Percentiles rank a stretch among this genome's conserved stretches.
Evolutionary conservation across 2,113 vertebrate genomes (phyloP).

Genomic region (Cygnus buccinator): DNA sequence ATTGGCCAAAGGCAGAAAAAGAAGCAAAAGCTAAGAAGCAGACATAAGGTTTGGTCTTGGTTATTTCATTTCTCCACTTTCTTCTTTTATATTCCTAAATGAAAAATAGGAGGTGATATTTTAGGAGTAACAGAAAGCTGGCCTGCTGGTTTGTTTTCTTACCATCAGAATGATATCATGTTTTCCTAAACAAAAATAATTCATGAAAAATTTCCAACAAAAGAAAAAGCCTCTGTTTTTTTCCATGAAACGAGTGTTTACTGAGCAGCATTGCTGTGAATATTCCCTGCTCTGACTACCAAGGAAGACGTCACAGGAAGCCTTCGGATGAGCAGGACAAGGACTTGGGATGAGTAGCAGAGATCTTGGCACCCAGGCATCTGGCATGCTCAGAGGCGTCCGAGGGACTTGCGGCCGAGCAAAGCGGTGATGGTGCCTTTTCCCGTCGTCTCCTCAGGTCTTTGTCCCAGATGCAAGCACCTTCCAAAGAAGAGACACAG

Average conservation of each 20-base stretch:
- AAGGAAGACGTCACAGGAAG: background rate
- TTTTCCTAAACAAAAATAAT: constrained; percentile 73
- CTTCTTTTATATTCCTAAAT: constrained; percentile 36
- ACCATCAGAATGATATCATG: constrained; percentile 66
- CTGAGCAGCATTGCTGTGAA: background rate
- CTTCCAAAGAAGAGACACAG: background rate
- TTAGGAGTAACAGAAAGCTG: constrained; percentile 53
- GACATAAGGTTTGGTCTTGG: background rate
- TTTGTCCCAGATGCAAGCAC: background rate
- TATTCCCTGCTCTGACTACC: background rate
- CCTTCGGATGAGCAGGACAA: background rate
- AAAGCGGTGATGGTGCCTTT: background rate
- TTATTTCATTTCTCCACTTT: constrained; percentile 33
- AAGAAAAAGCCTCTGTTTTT: constrained; percentile 37
- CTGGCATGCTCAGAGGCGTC: background rate
- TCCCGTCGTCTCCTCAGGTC: background rate
- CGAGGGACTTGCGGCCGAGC: fast-evolving
- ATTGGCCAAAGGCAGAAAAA: background rate
- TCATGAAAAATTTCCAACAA: constrained; percentile 51
- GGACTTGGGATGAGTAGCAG: background rate
- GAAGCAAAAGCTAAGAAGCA: background rate
- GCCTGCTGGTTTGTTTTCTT: constrained; percentile 50
- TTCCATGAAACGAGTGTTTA: constrained; percentile 50
- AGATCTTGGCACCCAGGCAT: background rate
- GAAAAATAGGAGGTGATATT: constrained; percentile 61